These are phyloP conservation scores for Allacma fusca DNA, from an alignment of 2,888 invertebrate genomes.

Conservation along the genomic window DNA sequence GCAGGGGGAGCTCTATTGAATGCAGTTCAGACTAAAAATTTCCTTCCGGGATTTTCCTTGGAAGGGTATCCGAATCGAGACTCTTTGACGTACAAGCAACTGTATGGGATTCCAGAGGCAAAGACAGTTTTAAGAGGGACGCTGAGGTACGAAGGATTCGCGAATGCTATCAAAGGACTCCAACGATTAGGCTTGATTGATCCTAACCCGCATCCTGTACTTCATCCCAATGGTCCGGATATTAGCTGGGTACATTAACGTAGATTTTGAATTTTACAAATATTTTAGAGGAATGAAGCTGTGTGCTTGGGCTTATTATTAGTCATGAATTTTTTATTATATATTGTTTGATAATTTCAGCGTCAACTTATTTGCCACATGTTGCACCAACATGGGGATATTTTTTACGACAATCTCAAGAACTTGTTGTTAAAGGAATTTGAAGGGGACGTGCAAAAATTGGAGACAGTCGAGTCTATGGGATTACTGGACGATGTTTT, in stretches of 20 bases:
- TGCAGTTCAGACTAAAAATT: slow-evolving; percentile 79
- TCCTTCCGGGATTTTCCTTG: slow-evolving; percentile 94
- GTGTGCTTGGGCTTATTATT: too few relatives aligned
- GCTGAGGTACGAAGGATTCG: slow-evolving; percentile 89
- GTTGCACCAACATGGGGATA: slow-evolving; percentile 83
- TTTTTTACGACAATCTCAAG: slow-evolving; percentile 92
- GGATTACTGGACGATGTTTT: slow-evolving; percentile 85
- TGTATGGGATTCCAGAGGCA: slow-evolving; percentile 88
- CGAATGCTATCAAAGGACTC: slow-evolving; percentile 85
- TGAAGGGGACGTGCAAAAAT: slow-evolving; percentile 66
- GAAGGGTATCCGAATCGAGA: slow-evolving; percentile 98
- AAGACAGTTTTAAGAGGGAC: slow-evolving; percentile 93
- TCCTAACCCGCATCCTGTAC: slow-evolving; percentile 81
- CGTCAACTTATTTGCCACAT: slow-evolving; percentile 85
- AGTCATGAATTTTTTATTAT: too few relatives aligned
- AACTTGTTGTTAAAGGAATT: slow-evolving; percentile 82
- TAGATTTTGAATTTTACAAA: neutral
- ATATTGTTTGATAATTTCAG: slow-evolving; percentile 65
- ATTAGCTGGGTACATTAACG: slow-evolving; percentile 85
- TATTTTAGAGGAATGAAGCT: too few relatives aligned
- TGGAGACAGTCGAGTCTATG: slow-evolving; percentile 81
- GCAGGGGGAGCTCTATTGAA: slow-evolving; percentile 87
- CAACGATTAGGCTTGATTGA: slow-evolving; percentile 88
- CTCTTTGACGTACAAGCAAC: slow-evolving; percentile 84
- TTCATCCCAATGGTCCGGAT: slow-evolving; percentile 96